Conservation (phyloP, 2,888 invertebrate species). For the Temnothorax ravouxi region DNA sequence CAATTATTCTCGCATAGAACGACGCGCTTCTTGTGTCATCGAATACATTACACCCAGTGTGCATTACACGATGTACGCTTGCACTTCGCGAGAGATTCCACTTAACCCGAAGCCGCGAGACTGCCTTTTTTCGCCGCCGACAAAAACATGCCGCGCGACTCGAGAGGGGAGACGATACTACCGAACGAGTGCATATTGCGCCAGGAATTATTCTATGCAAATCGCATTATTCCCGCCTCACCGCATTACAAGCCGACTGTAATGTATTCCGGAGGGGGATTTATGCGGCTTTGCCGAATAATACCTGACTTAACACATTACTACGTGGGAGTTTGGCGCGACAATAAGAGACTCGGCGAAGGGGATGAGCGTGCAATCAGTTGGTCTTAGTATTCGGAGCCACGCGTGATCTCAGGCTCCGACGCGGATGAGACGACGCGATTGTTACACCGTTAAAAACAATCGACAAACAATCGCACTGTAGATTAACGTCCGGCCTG, state of each 20-base stretch:
- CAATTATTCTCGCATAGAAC: constrained; percentile 53
- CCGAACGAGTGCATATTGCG: constrained; percentile 56
- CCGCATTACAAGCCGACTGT: constrained; percentile 61
- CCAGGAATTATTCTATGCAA: constrained; percentile 64
- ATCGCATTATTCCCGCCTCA: constrained; percentile 66
- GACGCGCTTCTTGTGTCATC: constrained; percentile 46
- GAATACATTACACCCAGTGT: constrained; percentile 40
- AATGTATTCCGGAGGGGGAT: constrained; percentile 67
- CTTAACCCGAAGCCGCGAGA: constrained; percentile 7
- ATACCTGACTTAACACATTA: constrained; percentile 69
- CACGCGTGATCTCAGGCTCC: not conserved
- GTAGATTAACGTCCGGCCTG: not conserved
- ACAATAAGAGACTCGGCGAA: constrained; percentile 61
- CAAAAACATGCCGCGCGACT: constrained; percentile 38
- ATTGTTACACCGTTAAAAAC: not conserved
- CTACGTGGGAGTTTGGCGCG: constrained; percentile 52
- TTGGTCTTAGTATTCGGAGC: constrained; percentile 57
- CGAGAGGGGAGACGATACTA: constrained; percentile 33
- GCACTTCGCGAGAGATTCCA: constrained; percentile 37
- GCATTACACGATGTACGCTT: constrained; percentile 43
- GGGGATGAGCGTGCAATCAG: constrained; percentile 50
- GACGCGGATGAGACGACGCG: not conserved
- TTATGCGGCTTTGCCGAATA: constrained; percentile 67
- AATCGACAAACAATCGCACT: not conserved
- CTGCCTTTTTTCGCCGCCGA: constrained; percentile 5